Conservation (phyloP, 2,113 vertebrate genomes). For the Pterocles gutturalis region DNA sequence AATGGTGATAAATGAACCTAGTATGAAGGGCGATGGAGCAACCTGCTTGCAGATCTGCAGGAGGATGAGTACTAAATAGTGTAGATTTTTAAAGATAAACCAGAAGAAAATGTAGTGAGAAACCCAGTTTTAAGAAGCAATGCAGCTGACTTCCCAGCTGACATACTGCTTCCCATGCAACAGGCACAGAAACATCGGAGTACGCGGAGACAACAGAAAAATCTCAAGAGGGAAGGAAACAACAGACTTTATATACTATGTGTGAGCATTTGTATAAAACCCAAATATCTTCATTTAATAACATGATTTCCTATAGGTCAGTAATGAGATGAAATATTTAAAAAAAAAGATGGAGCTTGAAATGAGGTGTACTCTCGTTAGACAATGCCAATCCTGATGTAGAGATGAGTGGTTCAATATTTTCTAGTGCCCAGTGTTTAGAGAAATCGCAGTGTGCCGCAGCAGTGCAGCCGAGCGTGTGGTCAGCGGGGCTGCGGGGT, state of each 20-base stretch:
- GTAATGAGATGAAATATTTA: neutral
- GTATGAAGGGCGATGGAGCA: neutral
- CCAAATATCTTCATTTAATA: neutral
- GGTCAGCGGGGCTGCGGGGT: rapidly evolving
- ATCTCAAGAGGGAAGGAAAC: neutral
- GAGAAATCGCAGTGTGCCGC: rapidly evolving
- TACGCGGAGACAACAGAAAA: neutral
- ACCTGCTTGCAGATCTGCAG: neutral
- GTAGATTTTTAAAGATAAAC: neutral
- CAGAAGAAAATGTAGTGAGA: neutral
- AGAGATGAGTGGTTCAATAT: neutral
- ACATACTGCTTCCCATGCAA: neutral
- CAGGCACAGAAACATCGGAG: neutral
- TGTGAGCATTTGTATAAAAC: neutral
- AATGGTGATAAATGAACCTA: neutral
- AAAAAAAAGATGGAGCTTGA: neutral
- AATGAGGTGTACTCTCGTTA: neutral
- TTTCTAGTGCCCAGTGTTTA: rapidly evolving
- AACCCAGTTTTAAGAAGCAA: neutral
- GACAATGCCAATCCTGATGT: neutral
- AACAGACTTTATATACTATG: neutral
- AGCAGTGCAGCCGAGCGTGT: rapidly evolving
- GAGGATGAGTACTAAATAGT: neutral
- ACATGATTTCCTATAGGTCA: neutral
- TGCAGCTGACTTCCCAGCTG: neutral